Conservation (phyloP, 2,888 invertebrate genomes). For the Schizaphis graminum region DNA sequence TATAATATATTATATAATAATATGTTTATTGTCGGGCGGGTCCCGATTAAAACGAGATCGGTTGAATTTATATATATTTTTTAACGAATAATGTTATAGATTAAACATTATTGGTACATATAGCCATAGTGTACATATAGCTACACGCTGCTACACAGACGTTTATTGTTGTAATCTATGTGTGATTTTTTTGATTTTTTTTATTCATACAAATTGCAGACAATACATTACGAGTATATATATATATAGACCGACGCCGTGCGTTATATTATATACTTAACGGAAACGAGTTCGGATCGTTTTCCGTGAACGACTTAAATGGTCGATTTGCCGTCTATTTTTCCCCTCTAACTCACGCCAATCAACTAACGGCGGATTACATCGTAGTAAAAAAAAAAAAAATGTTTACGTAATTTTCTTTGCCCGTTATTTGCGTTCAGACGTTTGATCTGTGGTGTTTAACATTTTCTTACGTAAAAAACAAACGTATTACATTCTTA, state of each 20-base stretch:
- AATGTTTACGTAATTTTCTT: constrained; percentile 3
- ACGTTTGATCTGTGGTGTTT: neutral
- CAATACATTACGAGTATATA: neutral
- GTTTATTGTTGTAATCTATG: neutral
- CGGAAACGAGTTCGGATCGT: constrained; percentile 29
- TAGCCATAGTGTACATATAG: neutral
- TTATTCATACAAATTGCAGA: neutral
- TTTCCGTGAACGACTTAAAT: constrained; percentile 26
- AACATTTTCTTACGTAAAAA: neutral
- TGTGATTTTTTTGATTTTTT: neutral
- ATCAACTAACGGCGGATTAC: neutral
- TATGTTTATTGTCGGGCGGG: neutral
- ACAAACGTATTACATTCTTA: neutral
- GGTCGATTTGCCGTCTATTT: constrained; percentile 10
- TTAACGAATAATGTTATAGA: neutral
- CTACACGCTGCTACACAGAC: neutral
- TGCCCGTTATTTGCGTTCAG: neutral
- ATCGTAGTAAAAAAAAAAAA: constrained; percentile 31
- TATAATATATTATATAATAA: neutral
- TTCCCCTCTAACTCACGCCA: neutral
- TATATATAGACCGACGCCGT: neutral
- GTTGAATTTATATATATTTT: neutral
- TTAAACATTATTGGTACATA: neutral
- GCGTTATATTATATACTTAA: neutral
- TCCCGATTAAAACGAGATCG: neutral